These are phyloP conservation scores for Sebastes matsubarae DNA, from an alignment of 2,797 vertebrate genomes.

Conservation along the genomic window DNA sequence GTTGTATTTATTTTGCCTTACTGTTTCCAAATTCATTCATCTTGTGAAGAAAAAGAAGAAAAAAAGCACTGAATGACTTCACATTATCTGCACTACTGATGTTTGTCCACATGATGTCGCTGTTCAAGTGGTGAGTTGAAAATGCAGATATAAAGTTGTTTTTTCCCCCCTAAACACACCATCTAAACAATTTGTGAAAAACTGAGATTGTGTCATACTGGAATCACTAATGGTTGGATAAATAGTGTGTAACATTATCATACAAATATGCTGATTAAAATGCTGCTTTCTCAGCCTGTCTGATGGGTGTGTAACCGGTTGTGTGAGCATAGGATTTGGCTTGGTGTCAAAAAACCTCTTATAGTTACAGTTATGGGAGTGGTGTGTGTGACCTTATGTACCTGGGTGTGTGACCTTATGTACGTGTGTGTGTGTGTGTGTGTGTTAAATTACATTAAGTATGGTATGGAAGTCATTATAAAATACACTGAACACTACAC, in stretches of 20 bases:
- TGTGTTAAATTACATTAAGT: neutral
- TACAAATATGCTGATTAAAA: neutral
- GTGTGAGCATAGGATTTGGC: neutral
- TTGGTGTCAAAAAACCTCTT: neutral
- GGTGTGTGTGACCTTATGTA: neutral
- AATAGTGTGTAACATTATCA: neutral
- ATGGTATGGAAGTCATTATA: neutral
- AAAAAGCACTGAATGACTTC: too few relatives aligned
- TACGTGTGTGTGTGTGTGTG: neutral
- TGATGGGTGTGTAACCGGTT: neutral
- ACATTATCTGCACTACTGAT: neutral
- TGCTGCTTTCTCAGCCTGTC: neutral
- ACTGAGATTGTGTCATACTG: neutral
- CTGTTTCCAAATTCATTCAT: too few relatives aligned
- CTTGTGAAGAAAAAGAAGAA: too few relatives aligned
- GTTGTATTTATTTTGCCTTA: too few relatives aligned
- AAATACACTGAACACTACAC: neutral
- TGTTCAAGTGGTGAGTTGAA: neutral
- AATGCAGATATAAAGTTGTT: neutral
- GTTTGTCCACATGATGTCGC: conserved; percentile 11
- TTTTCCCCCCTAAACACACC: neutral
- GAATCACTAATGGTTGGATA: neutral
- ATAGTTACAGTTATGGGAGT: neutral
- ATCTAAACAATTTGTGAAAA: neutral
- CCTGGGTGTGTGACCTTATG: neutral